Percentiles rank a stretch among this genome's conserved stretches.
Conservation (phyloP, 2,113 vertebrate genomes). For the Cepphus grylle region DNA sequence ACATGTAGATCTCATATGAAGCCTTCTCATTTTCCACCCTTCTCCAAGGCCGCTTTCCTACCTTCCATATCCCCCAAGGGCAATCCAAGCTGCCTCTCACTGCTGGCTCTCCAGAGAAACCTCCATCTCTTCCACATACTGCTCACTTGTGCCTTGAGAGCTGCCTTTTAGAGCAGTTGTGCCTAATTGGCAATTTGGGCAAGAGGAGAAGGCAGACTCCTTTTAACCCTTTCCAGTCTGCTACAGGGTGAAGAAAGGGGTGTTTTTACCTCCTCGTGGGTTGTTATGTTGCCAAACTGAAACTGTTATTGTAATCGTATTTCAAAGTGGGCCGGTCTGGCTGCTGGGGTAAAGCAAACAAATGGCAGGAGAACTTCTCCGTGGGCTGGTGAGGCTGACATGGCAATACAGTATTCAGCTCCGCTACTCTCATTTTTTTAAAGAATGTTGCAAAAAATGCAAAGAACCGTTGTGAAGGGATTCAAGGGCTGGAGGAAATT, state of each 20-base stretch:
- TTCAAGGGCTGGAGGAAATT: neutral
- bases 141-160: rapidly evolving
- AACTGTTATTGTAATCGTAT: neutral
- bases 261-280: neutral
- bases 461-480: neutral
- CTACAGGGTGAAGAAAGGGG: neutral
- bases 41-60: neutral
- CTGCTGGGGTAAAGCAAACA: neutral
- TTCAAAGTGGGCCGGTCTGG: neutral
- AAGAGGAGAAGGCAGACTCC: neutral
- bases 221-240: neutral
- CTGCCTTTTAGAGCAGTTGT: neutral
- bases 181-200: neutral
- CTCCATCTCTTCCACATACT: neutral
- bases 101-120: rapidly evolving
- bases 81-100: too few relatives aligned
- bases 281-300: neutral
- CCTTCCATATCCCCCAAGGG: neutral
- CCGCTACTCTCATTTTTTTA: neutral
- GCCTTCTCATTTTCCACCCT: neutral
- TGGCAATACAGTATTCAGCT: neutral
- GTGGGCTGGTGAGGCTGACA: neutral
- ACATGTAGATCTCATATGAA: neutral
- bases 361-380: neutral
- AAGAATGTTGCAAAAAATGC: neutral